Percentiles rank a stretch among this genome's conserved stretches.
These are phyloP conservation scores for Pao palembangensis DNA, from an alignment of 2,113 vertebrate species.

Conservation along the genomic window DNA sequence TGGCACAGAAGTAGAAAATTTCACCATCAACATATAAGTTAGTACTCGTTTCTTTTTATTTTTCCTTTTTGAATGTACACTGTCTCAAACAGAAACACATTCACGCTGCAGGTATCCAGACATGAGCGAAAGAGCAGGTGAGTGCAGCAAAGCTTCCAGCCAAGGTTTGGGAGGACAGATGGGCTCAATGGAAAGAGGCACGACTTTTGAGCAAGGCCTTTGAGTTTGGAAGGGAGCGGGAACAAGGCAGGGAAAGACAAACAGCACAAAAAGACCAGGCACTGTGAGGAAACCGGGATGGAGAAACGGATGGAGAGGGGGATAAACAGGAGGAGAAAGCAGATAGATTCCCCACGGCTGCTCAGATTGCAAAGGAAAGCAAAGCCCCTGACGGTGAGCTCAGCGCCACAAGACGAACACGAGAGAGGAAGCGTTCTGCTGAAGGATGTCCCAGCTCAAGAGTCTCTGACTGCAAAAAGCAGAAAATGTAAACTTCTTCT, in stretches of 20 bases:
- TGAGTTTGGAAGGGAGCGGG: conserved; percentile 51
- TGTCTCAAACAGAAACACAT: conserved; percentile 13
- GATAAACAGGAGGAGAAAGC: conserved; percentile 1
- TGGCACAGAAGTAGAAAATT: conserved; percentile 1
- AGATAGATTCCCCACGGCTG: conserved; percentile 36
- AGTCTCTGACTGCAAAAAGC: conserved; percentile 62
- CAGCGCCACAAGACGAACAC: conserved; percentile 44
- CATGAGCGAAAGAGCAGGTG: conserved; percentile 19
- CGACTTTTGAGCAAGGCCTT: conserved; percentile 68
- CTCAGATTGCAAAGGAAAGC: conserved; percentile 35
- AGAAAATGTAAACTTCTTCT: conserved; percentile 74
- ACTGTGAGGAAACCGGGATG: conserved; percentile 10
- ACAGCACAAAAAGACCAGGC: conserved; percentile 17
- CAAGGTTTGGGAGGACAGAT: conserved; percentile 46
- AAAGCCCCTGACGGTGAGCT: conserved; percentile 52
- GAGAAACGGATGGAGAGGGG: conserved; percentile 5
- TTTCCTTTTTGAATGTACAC: conserved; percentile 6
- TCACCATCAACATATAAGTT: not conserved
- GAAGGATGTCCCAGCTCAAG: conserved; percentile 38
- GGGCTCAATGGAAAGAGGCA: conserved; percentile 57
- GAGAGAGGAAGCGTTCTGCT: conserved; percentile 45
- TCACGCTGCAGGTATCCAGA: conserved; percentile 23
- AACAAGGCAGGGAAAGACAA: conserved; percentile 31
- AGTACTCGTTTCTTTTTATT: conserved; percentile 1
- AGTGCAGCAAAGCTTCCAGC: conserved; percentile 57